phyloP scores from a whole-genome alignment of 2,797 vertebrate species.

The Typhlichthys eigenmanni region DNA sequence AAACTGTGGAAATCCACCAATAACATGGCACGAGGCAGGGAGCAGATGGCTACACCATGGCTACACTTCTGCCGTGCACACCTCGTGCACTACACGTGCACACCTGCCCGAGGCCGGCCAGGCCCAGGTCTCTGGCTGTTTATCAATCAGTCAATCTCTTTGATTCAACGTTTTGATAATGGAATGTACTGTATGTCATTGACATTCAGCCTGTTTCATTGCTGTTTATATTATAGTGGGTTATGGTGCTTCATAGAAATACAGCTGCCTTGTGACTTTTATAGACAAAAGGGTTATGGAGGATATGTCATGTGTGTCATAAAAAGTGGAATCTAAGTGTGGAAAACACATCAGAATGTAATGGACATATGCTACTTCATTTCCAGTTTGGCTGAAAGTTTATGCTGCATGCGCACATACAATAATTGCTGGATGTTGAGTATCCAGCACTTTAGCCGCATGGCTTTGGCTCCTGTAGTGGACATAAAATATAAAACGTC shows the following conservation, averaged over 20 bases:
- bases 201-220: too few species aligned
- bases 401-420: neutral
- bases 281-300: neutral
- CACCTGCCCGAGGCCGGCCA: too few species aligned
- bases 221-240: too few species aligned
- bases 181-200: too few species aligned
- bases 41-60: slow-evolving; percentile 16
- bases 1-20: slow-evolving; percentile 51
- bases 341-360: neutral
- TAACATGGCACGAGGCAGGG: slow-evolving; percentile 59
- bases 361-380: neutral
- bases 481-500: slow-evolving; percentile 17
- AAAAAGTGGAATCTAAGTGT: neutral
- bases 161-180: too few species aligned
- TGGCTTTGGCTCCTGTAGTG: neutral
- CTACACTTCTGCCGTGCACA: neutral
- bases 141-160: too few species aligned
- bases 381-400: neutral
- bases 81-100: neutral
- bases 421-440: neutral
- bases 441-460: neutral
- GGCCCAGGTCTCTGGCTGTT: too few species aligned
- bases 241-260: too few species aligned
- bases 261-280: too few species aligned
- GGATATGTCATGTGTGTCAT: too few species aligned